Evolutionary conservation across 1,140 invertebrate species (phyloP).

Genomic region (Neodiprion fabricii): DNA sequence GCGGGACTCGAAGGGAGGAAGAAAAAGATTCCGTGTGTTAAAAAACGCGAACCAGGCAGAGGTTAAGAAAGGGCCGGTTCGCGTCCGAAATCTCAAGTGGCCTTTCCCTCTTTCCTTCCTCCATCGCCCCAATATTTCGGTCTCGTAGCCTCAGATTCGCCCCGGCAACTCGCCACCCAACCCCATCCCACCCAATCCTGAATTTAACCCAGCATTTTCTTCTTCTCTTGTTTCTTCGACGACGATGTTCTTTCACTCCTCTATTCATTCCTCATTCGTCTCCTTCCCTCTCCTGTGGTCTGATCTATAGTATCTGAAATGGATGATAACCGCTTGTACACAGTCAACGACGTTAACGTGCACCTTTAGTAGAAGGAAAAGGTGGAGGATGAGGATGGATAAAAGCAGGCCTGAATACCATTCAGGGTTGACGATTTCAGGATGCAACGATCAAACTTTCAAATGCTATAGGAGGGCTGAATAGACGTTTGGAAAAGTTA

Average conservation of each 20-base stretch:
- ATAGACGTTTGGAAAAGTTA: no score
- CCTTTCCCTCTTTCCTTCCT: neutral
- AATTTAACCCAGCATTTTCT: conserved; percentile 5
- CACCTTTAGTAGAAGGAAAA: no score
- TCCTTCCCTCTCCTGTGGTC: neutral
- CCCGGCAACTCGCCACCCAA: conserved; percentile 1
- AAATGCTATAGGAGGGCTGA: no score
- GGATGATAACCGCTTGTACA: no score
- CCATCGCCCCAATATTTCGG: conserved; percentile 1
- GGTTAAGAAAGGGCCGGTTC: conserved; percentile 4
- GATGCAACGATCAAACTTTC: no score
- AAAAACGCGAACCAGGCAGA: conserved; percentile 3
- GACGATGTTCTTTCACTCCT: neutral
- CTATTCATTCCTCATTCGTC: neutral
- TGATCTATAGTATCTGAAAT: no score
- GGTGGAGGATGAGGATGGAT: no score
- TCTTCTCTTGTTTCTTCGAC: neutral
- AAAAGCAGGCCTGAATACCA: no score
- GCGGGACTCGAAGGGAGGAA: neutral
- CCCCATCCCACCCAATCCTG: neutral
- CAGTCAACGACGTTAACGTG: no score
- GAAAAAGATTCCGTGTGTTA: neutral
- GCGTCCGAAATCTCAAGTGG: conserved; percentile 6
- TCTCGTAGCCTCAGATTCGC: neutral
- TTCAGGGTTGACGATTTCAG: no score